phyloP scores from a whole-genome alignment of 1,140 invertebrate species.

The Pogonomyrmex californicus region DNA sequence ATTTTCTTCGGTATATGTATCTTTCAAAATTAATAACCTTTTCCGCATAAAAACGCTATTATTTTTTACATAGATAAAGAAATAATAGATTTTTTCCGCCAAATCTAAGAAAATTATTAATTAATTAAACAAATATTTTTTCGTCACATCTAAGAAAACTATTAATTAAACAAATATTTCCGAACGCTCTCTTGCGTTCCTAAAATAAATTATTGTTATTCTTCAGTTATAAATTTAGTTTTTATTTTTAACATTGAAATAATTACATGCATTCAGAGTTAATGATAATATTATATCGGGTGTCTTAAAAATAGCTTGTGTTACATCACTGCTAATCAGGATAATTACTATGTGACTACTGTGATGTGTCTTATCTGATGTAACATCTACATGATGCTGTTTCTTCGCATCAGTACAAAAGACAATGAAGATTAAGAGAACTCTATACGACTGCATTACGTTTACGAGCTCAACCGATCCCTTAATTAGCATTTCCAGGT shows the following conservation, averaged over 20 bases:
- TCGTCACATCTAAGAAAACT: background rate
- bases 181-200: background rate
- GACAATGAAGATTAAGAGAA: constrained; percentile 50
- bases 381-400: constrained; percentile 16
- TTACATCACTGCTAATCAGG: constrained; percentile 7
- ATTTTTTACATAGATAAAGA: background rate
- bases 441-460: background rate
- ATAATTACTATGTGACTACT: constrained; percentile 18
- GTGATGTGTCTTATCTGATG: background rate
- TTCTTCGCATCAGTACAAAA: constrained; percentile 11
- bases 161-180: constrained; percentile 12
- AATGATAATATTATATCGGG: constrained; percentile 20
- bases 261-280: background rate
- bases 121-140: background rate
- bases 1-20: background rate
- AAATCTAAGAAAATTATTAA: background rate
- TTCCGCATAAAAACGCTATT: background rate
- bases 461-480: constrained; percentile 62
- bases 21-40: constrained; percentile 6
- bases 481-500: constrained; percentile 85
- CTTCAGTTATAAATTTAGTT: constrained; percentile 1
- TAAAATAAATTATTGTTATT: constrained; percentile 1
- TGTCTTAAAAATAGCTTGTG: constrained; percentile 16
- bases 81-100: background rate
- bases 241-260: background rate